Conservation (phyloP, 1,140 invertebrate species). For the Kradibia gibbosae region DNA sequence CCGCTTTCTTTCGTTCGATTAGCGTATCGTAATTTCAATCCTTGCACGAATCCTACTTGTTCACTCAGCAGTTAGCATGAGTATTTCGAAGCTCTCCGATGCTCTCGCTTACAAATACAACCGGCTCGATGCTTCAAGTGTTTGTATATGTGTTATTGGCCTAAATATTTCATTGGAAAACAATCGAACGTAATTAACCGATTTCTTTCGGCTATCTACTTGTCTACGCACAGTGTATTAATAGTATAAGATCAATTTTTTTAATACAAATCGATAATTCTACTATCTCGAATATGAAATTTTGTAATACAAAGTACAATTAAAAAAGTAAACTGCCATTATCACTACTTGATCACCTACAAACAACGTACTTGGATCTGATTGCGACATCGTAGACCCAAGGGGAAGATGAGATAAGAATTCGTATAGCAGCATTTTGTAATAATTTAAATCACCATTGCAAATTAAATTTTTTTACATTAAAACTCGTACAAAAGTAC, state of each 20-base stretch:
- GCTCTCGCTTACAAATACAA: neutral
- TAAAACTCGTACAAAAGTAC: no score
- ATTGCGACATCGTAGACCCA: no score
- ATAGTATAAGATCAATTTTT: neutral
- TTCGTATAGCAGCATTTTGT: no score
- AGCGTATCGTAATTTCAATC: neutral
- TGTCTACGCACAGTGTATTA: no score
- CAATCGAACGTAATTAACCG: no score
- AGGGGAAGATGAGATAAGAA: no score
- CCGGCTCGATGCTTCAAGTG: neutral
- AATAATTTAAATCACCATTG: no score
- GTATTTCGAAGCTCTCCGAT: no score
- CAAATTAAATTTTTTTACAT: no score
- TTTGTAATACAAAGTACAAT: neutral
- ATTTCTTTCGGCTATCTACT: no score
- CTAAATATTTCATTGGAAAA: neutral
- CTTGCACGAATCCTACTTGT: neutral
- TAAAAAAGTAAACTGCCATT: neutral
- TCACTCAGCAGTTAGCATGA: neutral
- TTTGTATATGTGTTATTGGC: no score
- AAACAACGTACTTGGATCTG: neutral
- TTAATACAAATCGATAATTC: neutral
- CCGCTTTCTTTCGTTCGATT: neutral
- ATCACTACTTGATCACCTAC: neutral
- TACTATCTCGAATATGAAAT: neutral